phyloP scores from a whole-genome alignment of 2,797 vertebrate species.

The Galaxias olidus region DNA sequence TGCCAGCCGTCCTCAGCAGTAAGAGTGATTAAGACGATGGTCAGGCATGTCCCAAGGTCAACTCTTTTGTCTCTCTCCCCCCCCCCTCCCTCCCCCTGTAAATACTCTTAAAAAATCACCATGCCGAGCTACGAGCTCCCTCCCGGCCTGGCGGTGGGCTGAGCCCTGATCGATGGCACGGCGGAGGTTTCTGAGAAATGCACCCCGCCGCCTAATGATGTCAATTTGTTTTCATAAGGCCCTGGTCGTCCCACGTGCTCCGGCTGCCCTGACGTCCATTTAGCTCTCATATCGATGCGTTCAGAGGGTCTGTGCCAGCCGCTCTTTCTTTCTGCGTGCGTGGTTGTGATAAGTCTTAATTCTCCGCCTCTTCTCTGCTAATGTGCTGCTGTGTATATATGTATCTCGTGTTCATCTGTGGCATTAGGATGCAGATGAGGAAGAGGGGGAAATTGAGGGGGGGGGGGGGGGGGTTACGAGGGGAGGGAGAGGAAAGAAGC shows the following conservation, averaged over 20 bases:
- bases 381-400: conserved; percentile 31
- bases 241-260: conserved; percentile 18
- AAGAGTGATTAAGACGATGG: too few relatives aligned
- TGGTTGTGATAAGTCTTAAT: conserved; percentile 38
- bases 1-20: too few relatives aligned
- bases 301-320: conserved; percentile 42
- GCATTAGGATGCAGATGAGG: conserved; percentile 64
- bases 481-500: too few relatives aligned
- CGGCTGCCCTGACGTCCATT: conserved; percentile 30
- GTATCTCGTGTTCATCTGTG: conserved; percentile 48
- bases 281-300: conserved; percentile 30
- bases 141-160: background rate
- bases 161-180: background rate
- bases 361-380: conserved; percentile 34
- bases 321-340: conserved; percentile 9
- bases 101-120: too few relatives aligned
- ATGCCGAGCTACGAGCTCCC: too few relatives aligned
- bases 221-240: conserved; percentile 42
- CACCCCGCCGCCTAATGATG: conserved; percentile 20
- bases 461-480: conserved; percentile 40
- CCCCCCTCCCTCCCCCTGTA: too few relatives aligned
- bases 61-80: too few relatives aligned
- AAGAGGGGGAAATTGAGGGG: conserved; percentile 36
- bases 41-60: background rate
- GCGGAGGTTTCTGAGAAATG: conserved; percentile 27